Evolutionary conservation across 1,140 invertebrate genomes (phyloP), one percentile per base, ranked within the genome.

Genomic region (Harpegnathos saltator): DNA sequence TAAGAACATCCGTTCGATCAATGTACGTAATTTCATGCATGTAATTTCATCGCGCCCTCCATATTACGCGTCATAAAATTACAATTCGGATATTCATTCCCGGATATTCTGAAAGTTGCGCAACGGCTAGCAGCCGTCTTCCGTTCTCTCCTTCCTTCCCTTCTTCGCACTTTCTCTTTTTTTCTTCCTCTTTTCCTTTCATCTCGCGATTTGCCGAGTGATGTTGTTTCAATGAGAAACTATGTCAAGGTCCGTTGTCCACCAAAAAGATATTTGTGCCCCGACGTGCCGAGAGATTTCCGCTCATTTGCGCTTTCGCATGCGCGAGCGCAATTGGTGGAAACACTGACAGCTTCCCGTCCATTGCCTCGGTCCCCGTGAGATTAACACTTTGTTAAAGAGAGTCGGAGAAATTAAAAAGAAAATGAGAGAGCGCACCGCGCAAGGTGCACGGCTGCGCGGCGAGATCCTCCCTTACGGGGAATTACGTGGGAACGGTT

Each of bases 351-450:
- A 74, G 74, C 78, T 82, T 82, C 50, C 69, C 50, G 29, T 82
- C 74, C 69, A 74, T 62, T 74, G 54, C 48, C 19, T 24, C 15
- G 26, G 15, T 50, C 78, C 44, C 44, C 9, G 19, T 15, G 56
- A 56, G 19, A 82, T 82, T 82, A 82, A 72, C 78, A 82, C 68
- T 74, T 74, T 72, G 69, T 74, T 82, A 74, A 82, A 82, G 78
- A 82, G 78, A 82, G 78, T 52, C 58, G 58, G 69, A 74, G 78
- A 82, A 82, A 82, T 82, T 82, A 82, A 82, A 82, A 82, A 82
- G 78, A 82, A 74, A 82, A 82, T 73, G 78, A 74, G 78, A 74
- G 69, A 38, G 26, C 38, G 44, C 19, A 24, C 44, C 38, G 24
- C 59, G n/a, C 80, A n/a, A n/a, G 17, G 44, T 33, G 81, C 52